Base-by-base conservation (phyloP, 2,113 vertebrate species). In the Athene noctua region DNA sequence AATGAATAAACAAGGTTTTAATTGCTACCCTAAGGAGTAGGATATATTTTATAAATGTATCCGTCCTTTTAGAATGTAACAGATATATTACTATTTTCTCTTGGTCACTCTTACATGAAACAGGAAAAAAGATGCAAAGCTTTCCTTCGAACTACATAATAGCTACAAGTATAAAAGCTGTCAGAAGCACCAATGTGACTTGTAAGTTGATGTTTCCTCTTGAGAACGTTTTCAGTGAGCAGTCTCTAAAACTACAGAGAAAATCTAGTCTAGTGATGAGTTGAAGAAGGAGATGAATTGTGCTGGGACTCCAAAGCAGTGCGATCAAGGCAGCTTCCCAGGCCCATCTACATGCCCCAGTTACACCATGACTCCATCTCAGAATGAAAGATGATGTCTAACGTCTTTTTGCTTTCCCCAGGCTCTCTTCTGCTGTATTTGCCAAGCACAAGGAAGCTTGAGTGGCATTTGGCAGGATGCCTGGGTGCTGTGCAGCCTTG, bases 301-400 rank as follows among this genome's bases (percentile, higher is more conserved):
- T 77, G 34, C 30, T 15, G 9, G 23, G 40, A 29, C 30, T 74
- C 15, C n/a, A 30, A 44, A 79, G 51, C 0, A 0, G 15, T 44
- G 46, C 32, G 44, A 61, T 82, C 7, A 16, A 26, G 46, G 40
- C 47, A n/a, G 22, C 46, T 84, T 88, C 44, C 46, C 13, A 51
- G 36, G 6, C 38, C 22, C 9, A 3, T 1, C 0, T 18, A 1
- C 0, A 0, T 42, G 25, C 70, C 51, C 32, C 16, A 18, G 42
- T 84, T 74, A 30, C 13, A 46, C 29, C 5, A 0, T 25, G 22
- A 49, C n/a, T 75, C 23, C 4, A 5, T 40, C 46, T 83, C 1
- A 0, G 88, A 27, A 29, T 73, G 46, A 66, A 32, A 62, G 38
- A 7, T 20, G 27, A 25, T 26, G 27, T 15, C 30, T 51, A 19